Percentiles rank a stretch among this genome's conserved stretches.
phyloP scores from a whole-genome alignment of 2,113 vertebrate species.

The Danionella cerebrum region DNA sequence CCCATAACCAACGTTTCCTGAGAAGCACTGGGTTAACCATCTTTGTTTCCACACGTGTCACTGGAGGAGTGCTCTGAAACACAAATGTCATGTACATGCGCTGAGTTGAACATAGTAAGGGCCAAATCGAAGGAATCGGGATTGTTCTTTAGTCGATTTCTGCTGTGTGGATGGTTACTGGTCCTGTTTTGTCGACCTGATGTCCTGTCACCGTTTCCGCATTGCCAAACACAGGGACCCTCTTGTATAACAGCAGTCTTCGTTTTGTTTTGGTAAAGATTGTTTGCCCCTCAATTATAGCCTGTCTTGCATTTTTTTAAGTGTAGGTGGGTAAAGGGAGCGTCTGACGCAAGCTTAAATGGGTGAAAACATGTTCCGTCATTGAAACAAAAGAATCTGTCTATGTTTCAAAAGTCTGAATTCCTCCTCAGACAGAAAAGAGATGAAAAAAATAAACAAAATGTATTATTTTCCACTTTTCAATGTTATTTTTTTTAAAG shows the following conservation, averaged over 20 bases:
- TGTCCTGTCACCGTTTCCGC: conserved; percentile 19
- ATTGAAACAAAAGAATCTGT: conserved; percentile 22
- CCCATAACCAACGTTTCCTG: conserved; percentile 92
- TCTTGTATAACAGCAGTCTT: conserved; percentile 45
- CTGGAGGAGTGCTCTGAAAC: not conserved
- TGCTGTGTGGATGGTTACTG: not conserved
- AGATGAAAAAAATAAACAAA: not conserved
- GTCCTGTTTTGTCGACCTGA: conserved; percentile 14
- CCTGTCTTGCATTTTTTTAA: too few species aligned
- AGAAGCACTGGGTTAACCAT: conserved; percentile 36
- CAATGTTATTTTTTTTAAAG: conserved; percentile 44
- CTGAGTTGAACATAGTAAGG: conserved; percentile 5
- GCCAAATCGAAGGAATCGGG: conserved; percentile 17
- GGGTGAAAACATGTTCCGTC: conserved; percentile 26
- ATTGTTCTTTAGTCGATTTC: not conserved
- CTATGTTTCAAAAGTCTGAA: conserved; percentile 39
- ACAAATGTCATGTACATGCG: not conserved
- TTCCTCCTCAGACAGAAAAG: conserved; percentile 21
- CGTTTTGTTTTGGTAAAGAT: conserved; percentile 29
- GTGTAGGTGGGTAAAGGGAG: too few species aligned
- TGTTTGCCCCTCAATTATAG: too few species aligned
- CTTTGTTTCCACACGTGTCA: not conserved
- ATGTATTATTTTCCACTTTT: conserved; percentile 33
- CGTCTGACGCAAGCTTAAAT: too few species aligned
- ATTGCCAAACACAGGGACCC: conserved; percentile 27